Percentiles rank a stretch among this genome's conserved stretches.
Conservation (phyloP, 2,797 vertebrate species). For the Graptemys geographica region DNA sequence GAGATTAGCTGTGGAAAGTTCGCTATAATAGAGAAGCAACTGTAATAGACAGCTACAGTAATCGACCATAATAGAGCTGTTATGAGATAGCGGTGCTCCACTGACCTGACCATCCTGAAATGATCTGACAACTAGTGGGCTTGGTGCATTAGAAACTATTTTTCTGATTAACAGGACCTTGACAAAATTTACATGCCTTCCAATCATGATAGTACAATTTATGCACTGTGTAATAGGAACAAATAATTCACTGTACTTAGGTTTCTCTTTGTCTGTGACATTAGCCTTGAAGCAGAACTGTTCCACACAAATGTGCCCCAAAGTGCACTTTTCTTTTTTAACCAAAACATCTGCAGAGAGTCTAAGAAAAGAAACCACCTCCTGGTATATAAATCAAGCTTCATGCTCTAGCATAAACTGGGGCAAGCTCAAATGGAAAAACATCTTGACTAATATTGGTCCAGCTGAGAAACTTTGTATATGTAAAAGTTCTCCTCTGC, state of each 20-base stretch:
- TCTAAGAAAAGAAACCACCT: background rate
- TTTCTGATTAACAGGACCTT: background rate
- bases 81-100: accelerated
- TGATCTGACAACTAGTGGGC: accelerated
- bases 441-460: background rate
- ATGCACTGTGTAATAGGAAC: background rate
- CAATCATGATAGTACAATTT: accelerated
- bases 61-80: background rate
- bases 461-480: background rate
- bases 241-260: background rate
- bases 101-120: background rate
- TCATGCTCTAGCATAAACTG: background rate
- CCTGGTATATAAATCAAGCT: background rate
- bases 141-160: accelerated
- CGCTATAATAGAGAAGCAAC: background rate
- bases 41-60: background rate
- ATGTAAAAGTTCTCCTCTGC: background rate
- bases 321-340: accelerated
- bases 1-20: background rate
- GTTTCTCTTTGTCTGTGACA: background rate
- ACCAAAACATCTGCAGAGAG: background rate
- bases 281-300: background rate
- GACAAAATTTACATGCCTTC: background rate
- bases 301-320: background rate
- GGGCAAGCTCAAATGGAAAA: background rate